Evolutionary conservation across 1,140 invertebrate genomes (phyloP).

Genomic region (Oscheius sp.): DNA sequence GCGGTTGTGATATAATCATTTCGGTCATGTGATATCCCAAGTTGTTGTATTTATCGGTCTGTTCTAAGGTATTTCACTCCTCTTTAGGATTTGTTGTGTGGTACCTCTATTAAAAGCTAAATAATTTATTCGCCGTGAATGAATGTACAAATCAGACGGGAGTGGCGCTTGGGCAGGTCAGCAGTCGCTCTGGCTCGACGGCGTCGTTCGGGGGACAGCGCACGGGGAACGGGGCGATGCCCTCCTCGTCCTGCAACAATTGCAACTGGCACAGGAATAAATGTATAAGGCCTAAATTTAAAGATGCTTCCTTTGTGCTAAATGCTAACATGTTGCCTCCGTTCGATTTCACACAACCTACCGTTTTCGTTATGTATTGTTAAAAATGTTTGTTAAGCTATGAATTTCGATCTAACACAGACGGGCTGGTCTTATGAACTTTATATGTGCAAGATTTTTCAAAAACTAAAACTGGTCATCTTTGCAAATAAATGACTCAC

Average conservation of each 20-base stretch:
- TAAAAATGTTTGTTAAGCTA: too few species aligned
- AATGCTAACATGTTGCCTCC: too few species aligned
- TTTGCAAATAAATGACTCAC: constrained; percentile 1
- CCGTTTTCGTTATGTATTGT: too few species aligned
- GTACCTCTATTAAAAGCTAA: background rate
- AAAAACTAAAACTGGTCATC: too few species aligned
- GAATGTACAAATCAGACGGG: background rate
- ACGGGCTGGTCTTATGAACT: too few species aligned
- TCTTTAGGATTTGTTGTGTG: background rate
- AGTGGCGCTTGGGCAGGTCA: constrained; percentile 20
- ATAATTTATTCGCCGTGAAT: background rate
- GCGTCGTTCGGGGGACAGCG: constrained; percentile 14
- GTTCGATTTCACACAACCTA: too few species aligned
- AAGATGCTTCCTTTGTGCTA: too few species aligned
- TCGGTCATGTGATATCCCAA: background rate
- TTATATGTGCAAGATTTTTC: too few species aligned
- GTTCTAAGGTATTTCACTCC: background rate
- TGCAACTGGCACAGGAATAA: too few species aligned
- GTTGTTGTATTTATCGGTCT: background rate
- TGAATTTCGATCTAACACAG: too few species aligned
- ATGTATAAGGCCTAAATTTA: too few species aligned
- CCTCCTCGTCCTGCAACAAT: constrained; percentile 44
- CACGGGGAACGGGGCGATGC: constrained; percentile 14
- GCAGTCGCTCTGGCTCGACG: constrained; percentile 6
- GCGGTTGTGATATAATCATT: background rate